phyloP scores from a whole-genome alignment of 1,140 invertebrate species.

The Meloidogyne hapla region DNA sequence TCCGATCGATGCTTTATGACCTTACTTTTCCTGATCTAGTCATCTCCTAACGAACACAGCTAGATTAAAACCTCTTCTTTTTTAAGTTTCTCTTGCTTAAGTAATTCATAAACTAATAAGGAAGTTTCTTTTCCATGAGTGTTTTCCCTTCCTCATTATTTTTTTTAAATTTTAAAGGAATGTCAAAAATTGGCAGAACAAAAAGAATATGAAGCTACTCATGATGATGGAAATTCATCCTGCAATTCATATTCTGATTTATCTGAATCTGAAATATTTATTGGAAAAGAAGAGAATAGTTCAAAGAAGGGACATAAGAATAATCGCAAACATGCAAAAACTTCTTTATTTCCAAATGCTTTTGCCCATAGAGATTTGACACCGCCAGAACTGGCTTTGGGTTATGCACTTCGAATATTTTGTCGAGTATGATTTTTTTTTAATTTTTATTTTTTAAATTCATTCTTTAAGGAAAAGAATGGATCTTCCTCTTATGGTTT shows the following conservation, averaged over 20 bases:
- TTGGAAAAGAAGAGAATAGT: not conserved
- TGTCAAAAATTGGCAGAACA: constrained; percentile 5
- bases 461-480: constrained; percentile 12
- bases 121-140: too few species aligned
- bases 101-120: too few species aligned
- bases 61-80: too few species aligned
- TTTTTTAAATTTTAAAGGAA: constrained; percentile 11
- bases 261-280: constrained; percentile 9
- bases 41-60: too few species aligned
- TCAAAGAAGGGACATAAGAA: not conserved
- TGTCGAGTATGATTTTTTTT: constrained; percentile 17
- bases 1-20: too few species aligned
- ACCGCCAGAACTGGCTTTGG: constrained; percentile 22
- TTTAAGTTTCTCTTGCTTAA: too few species aligned
- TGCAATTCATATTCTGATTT: constrained; percentile 16
- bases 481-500: not conserved
- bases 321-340: not conserved
- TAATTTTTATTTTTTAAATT: not conserved
- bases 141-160: not conserved
- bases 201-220: not conserved
- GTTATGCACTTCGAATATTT: constrained; percentile 20
- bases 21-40: too few species aligned
- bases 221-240: not conserved
- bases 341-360: not conserved
- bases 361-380: constrained; percentile 26